Evolutionary conservation across 1,140 invertebrate species (phyloP).

Genomic region (Ostrea edulis): DNA sequence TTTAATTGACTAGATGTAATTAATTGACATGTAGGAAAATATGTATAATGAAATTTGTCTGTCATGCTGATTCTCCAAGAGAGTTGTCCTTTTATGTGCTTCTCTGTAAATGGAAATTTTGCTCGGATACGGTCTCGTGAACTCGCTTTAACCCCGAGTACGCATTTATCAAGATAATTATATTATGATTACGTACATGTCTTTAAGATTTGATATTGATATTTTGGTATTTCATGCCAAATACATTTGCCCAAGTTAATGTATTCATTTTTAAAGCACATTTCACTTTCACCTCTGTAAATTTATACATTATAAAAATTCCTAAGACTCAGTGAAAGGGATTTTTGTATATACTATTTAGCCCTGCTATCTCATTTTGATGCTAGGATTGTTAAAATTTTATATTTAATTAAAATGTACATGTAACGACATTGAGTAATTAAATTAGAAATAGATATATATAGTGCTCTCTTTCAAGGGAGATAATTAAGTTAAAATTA

Average conservation of each 20-base stretch:
- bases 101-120: constrained; percentile 8
- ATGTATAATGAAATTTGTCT: neutral
- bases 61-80: neutral
- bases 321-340: too few species aligned
- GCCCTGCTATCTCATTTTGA: neutral
- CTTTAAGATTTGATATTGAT: neutral
- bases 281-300: neutral
- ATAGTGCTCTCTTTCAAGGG: neutral
- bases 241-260: neutral
- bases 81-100: neutral
- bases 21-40: constrained; percentile 12
- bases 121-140: neutral
- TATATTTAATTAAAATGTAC: neutral
- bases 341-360: neutral
- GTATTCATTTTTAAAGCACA: neutral
- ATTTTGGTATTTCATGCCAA: neutral
- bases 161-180: neutral
- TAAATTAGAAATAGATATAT: neutral
- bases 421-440: neutral
- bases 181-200: neutral
- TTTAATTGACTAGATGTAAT: constrained; percentile 26
- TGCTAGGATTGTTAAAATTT: neutral
- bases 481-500: constrained; percentile 34
- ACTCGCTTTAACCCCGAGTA: neutral
- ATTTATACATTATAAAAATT: too few species aligned